Conservation (phyloP, 2,888 invertebrate species). For the Elysia crispata region DNA sequence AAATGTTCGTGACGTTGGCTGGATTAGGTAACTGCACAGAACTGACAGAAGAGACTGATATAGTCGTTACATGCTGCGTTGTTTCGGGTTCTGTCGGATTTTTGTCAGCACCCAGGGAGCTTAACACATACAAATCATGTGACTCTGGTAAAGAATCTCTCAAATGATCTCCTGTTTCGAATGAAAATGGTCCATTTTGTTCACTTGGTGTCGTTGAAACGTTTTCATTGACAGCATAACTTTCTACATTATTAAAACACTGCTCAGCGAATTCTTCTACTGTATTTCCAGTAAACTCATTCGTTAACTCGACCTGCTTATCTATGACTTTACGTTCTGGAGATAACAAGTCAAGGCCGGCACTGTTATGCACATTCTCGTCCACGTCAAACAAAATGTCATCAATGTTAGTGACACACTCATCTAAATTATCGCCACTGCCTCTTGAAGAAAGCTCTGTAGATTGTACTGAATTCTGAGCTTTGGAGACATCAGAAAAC, state of each 20-base stretch:
- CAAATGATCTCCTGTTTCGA: too few species aligned
- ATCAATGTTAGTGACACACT: constrained; percentile 62
- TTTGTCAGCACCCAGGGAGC: too few species aligned
- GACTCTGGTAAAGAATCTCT: too few species aligned
- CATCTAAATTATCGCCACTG: not conserved
- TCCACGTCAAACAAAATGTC: constrained; percentile 55
- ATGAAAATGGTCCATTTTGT: too few species aligned
- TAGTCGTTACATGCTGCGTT: constrained; percentile 43
- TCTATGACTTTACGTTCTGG: too few species aligned
- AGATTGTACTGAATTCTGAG: not conserved
- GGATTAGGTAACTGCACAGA: constrained; percentile 7
- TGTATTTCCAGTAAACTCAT: constrained; percentile 15
- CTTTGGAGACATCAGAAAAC: constrained; percentile 58
- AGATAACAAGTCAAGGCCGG: too few species aligned
- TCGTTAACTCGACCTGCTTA: not conserved
- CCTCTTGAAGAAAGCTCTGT: not conserved
- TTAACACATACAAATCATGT: too few species aligned
- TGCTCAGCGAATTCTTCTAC: constrained; percentile 20
- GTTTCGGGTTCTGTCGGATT: not conserved
- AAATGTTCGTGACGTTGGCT: constrained; percentile 4
- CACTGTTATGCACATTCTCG: not conserved
- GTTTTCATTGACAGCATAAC: not conserved
- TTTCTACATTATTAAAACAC: constrained; percentile 18
- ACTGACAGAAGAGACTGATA: constrained; percentile 34
- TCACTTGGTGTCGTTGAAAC: not conserved